phyloP scores from a whole-genome alignment of 2,797 vertebrate species.

The Anisognathus igniventris region DNA sequence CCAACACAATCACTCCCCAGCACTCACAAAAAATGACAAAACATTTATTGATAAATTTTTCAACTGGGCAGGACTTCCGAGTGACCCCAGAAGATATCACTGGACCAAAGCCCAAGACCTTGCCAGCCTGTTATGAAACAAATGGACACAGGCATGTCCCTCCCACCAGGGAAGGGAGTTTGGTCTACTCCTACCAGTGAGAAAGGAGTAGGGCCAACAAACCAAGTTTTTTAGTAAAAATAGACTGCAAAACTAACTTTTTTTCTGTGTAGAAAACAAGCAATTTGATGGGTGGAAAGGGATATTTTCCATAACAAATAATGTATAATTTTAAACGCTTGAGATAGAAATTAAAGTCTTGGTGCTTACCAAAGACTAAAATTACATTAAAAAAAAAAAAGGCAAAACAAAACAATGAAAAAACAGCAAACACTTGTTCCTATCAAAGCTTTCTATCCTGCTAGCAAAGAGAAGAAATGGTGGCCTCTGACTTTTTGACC shows the following conservation, averaged over 20 bases:
- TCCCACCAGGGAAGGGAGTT: background rate
- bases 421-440: background rate
- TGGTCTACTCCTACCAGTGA: background rate
- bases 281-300: background rate
- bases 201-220: background rate
- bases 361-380: background rate
- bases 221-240: background rate
- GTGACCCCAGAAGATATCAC: background rate
- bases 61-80: background rate
- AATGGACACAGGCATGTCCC: background rate
- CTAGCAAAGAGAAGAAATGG: conserved; percentile 26
- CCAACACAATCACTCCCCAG: background rate
- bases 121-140: background rate
- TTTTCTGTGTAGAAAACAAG: background rate
- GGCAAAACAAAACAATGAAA: background rate
- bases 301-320: background rate
- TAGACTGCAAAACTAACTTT: background rate
- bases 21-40: background rate
- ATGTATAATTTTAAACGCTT: background rate
- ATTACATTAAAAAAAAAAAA: background rate
- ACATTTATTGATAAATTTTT: background rate
- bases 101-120: background rate
- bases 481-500: conserved; percentile 61
- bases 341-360: background rate
- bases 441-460: conserved; percentile 14